Conservation (phyloP, 2,113 vertebrate species). For the Puntigrus tetrazona region DNA sequence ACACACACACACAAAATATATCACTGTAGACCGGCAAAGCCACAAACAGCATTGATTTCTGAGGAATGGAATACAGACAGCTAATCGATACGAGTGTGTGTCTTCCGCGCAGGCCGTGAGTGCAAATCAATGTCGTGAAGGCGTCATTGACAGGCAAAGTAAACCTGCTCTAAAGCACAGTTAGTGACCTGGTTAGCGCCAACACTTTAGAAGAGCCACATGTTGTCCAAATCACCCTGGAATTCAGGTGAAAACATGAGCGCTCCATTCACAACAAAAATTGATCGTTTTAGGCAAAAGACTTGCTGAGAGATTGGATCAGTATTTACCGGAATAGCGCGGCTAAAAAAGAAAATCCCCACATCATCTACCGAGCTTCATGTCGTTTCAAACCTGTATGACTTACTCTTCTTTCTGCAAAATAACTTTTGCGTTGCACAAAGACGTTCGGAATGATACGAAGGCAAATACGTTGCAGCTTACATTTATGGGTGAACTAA, state of each 20-base stretch:
- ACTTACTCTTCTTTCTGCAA: background rate
- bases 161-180: slow-evolving; percentile 64
- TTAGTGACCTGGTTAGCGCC: slow-evolving; percentile 41
- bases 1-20: too few species aligned
- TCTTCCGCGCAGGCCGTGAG: slow-evolving; percentile 66
- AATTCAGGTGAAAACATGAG: background rate
- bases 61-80: slow-evolving; percentile 69
- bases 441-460: background rate
- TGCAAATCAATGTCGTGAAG: slow-evolving; percentile 73
- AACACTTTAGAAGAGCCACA: slow-evolving; percentile 27
- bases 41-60: slow-evolving; percentile 77
- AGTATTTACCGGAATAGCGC: background rate
- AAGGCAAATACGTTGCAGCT: background rate
- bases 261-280: background rate
- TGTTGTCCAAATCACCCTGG: background rate
- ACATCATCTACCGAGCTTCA: background rate
- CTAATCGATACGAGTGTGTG: slow-evolving; percentile 75
- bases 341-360: background rate
- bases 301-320: background rate
- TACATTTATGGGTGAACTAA: background rate
- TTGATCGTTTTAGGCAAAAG: too few species aligned
- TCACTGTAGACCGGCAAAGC: slow-evolving; percentile 72
- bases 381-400: background rate
- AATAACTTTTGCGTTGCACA: background rate
- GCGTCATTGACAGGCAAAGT: slow-evolving; percentile 71